A percentile compares a stretch with the other conserved stretches of the same genome.
Conservation (phyloP, 1,140 invertebrate genomes). For the Copidosoma floridanum region DNA sequence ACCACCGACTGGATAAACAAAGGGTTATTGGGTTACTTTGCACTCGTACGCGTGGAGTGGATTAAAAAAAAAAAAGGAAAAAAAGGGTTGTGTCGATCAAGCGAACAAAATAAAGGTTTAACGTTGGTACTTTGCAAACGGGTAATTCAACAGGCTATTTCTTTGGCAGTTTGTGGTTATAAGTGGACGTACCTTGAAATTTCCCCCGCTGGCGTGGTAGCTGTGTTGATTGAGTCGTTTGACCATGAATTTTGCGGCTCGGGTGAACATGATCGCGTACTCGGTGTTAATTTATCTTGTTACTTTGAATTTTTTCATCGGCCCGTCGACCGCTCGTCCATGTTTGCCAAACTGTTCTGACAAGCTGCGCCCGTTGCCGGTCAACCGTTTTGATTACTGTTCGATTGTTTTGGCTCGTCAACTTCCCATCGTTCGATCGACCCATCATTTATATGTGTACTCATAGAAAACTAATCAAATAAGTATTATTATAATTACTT, state of each 20-base stretch:
- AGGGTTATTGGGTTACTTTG: too few species aligned
- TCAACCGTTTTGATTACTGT: not conserved
- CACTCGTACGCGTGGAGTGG: too few species aligned
- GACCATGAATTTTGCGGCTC: slow-evolving; percentile 40
- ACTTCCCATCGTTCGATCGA: not conserved
- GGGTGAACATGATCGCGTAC: slow-evolving; percentile 39
- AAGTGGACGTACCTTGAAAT: slow-evolving; percentile 36
- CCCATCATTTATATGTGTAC: too few species aligned
- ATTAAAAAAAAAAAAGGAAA: too few species aligned
- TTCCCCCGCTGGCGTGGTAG: slow-evolving; percentile 28
- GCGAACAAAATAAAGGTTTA: too few species aligned
- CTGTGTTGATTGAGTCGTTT: slow-evolving; percentile 30
- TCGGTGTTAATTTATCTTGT: slow-evolving; percentile 8
- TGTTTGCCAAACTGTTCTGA: slow-evolving; percentile 33
- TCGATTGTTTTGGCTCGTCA: slow-evolving; percentile 6
- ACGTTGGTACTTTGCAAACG: too few species aligned
- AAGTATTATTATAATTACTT: too few species aligned
- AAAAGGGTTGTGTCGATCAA: too few species aligned
- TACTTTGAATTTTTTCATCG: slow-evolving; percentile 36
- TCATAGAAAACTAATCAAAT: too few species aligned
- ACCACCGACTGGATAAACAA: too few species aligned
- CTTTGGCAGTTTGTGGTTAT: not conserved
- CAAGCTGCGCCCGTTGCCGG: slow-evolving; percentile 14
- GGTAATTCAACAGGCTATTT: not conserved
- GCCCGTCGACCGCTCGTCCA: slow-evolving; percentile 28